Percentiles rank a stretch among this genome's conserved stretches.
These are phyloP conservation scores for Syritta pipiens DNA, from an alignment of 2,888 invertebrate species.

Conservation along the genomic window DNA sequence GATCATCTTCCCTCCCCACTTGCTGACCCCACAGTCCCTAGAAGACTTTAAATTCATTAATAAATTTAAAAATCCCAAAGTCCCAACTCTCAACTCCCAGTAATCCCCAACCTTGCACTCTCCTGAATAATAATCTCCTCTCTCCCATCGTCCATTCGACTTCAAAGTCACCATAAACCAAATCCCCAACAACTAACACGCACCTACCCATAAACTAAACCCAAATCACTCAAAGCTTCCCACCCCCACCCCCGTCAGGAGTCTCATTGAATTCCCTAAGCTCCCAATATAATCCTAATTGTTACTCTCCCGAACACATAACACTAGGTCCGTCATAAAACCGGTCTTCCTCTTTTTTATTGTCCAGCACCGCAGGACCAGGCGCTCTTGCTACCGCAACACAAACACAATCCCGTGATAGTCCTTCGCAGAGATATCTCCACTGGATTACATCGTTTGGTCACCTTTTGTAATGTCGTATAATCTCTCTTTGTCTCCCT, in stretches of 20 bases:
- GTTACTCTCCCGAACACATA: slow-evolving; percentile 27
- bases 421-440: slow-evolving; percentile 19
- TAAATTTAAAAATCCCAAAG: not conserved
- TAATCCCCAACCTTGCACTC: too few relatives aligned
- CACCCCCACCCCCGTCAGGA: not conserved
- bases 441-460: slow-evolving; percentile 54
- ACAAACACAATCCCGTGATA: slow-evolving; percentile 37
- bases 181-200: too few relatives aligned
- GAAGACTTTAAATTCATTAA: too few relatives aligned
- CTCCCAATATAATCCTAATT: slow-evolving; percentile 46
- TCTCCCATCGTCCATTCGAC: too few relatives aligned
- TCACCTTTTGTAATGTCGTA: slow-evolving; percentile 58
- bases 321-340: slow-evolving; percentile 19
- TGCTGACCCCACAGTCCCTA: too few relatives aligned
- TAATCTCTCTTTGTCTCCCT: too few relatives aligned
- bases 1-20: too few relatives aligned
- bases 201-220: not conserved
- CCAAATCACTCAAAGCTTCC: not conserved
- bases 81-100: too few relatives aligned
- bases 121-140: not conserved
- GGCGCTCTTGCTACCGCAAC: slow-evolving; percentile 26
- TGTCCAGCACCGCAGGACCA: not conserved
- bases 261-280: slow-evolving; percentile 24
- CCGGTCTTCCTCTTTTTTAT: not conserved
- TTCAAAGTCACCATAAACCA: too few relatives aligned